Conservation (phyloP, 2,888 invertebrate genomes). For the Hydrotaea diabolus region DNA sequence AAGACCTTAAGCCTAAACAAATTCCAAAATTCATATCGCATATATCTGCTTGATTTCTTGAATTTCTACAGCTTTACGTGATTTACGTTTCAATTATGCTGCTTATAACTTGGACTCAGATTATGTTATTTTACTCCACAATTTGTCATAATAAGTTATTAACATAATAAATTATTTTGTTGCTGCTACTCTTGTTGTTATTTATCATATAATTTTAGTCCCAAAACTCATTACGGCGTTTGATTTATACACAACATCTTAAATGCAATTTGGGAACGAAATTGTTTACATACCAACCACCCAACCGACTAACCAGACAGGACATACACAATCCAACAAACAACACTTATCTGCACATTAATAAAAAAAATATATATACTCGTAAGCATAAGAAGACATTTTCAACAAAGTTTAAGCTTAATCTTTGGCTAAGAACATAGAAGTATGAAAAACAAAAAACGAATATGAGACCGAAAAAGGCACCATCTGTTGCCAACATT, state of each 20-base stretch:
- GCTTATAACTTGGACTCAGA: too few relatives aligned
- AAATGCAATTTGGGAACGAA: neutral
- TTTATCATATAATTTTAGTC: neutral
- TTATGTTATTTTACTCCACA: too few relatives aligned
- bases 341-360: neutral
- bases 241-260: slow-evolving; percentile 8
- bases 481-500: neutral
- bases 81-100: too few relatives aligned
- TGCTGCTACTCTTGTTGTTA: neutral
- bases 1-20: too few relatives aligned
- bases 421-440: neutral
- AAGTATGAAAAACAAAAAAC: neutral
- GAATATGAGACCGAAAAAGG: neutral
- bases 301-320: too few relatives aligned
- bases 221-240: neutral
- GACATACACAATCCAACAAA: neutral
- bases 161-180: neutral
- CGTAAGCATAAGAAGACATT: neutral
- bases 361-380: neutral
- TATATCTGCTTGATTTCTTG: too few relatives aligned
- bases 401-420: neutral
- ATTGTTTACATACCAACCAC: neutral
- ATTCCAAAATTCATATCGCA: too few relatives aligned
- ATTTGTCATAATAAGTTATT: neutral
- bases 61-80: too few relatives aligned